phyloP scores from a whole-genome alignment of 2,113 vertebrate genomes.

The Carassius gibelio region DNA sequence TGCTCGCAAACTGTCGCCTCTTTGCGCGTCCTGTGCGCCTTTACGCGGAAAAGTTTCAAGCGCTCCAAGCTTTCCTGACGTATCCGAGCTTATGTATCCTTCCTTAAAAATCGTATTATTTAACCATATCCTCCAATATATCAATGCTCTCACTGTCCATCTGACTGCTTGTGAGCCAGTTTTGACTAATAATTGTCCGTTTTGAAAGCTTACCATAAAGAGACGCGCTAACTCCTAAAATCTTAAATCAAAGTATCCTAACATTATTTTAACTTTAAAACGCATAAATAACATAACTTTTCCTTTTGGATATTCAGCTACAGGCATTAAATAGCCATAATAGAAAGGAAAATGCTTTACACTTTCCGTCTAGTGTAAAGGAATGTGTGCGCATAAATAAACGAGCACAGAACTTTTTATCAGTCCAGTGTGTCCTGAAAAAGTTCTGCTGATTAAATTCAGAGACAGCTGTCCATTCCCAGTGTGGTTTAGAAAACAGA shows the following conservation, averaged over 20 bases:
- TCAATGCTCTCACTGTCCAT: not conserved
- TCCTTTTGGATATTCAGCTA: not conserved
- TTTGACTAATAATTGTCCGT: not conserved
- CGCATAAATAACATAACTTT: not conserved
- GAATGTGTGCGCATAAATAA: not conserved
- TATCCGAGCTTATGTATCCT: not conserved
- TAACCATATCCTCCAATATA: not conserved
- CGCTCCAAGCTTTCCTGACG: not conserved
- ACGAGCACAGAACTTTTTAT: constrained; percentile 3
- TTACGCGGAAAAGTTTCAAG: constrained; percentile 26
- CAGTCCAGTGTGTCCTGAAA: not conserved
- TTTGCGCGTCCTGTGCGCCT: constrained; percentile 33
- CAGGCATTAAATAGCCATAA: not conserved
- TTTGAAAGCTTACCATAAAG: constrained; percentile 11
- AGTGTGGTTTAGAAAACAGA: constrained; percentile 28
- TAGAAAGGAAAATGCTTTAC: not conserved
- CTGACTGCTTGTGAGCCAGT: not conserved
- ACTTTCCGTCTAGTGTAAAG: constrained; percentile 12
- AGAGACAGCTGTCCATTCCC: constrained; percentile 30
- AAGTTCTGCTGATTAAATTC: not conserved
- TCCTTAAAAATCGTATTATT: not conserved
- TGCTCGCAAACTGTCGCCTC: constrained; percentile 64
- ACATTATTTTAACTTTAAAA: not conserved
- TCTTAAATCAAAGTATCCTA: not conserved
- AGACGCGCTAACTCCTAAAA: not conserved